These are phyloP conservation scores for Auanema freiburgensis DNA, from an alignment of 2,888 invertebrate species.

Conservation along the genomic window DNA sequence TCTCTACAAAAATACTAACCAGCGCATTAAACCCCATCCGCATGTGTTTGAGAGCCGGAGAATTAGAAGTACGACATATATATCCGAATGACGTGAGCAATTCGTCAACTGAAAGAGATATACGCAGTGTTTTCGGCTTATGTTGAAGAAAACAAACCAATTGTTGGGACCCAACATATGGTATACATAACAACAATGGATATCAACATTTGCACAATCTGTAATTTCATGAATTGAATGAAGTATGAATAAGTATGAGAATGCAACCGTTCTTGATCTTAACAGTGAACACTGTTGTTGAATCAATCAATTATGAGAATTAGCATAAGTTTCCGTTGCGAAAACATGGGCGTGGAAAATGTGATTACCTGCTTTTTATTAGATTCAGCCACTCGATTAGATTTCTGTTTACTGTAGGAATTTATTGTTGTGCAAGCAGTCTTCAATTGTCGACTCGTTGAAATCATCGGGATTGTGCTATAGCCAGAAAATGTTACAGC, in stretches of 20 bases:
- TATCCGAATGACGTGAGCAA: constrained; percentile 73
- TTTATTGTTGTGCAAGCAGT: constrained; percentile 42
- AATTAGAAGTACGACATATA: constrained; percentile 66
- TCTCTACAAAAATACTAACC: constrained; percentile 18
- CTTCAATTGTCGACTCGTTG: constrained; percentile 33
- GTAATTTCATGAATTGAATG: constrained; percentile 8
- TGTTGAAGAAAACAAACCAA: constrained; percentile 23
- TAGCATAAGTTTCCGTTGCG: too few relatives aligned
- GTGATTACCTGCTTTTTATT: constrained; percentile 50
- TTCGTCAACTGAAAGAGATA: constrained; percentile 69
- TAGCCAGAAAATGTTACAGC: constrained; percentile 51
- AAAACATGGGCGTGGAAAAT: neutral
- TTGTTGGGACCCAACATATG: constrained; percentile 74
- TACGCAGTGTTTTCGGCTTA: neutral
- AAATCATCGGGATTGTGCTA: constrained; percentile 46
- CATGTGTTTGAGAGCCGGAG: constrained; percentile 71
- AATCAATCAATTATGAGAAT: too few relatives aligned
- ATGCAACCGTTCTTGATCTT: neutral
- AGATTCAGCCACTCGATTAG: constrained; percentile 44
- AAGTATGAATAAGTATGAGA: too few relatives aligned
- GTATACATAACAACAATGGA: constrained; percentile 75
- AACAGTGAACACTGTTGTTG: too few relatives aligned
- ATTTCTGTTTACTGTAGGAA: constrained; percentile 41
- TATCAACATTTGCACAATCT: constrained; percentile 78
- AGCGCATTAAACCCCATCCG: constrained; percentile 70